These are phyloP conservation scores for Nesospiza acunhae DNA, from an alignment of 2,113 vertebrate species.

Conservation along the genomic window DNA sequence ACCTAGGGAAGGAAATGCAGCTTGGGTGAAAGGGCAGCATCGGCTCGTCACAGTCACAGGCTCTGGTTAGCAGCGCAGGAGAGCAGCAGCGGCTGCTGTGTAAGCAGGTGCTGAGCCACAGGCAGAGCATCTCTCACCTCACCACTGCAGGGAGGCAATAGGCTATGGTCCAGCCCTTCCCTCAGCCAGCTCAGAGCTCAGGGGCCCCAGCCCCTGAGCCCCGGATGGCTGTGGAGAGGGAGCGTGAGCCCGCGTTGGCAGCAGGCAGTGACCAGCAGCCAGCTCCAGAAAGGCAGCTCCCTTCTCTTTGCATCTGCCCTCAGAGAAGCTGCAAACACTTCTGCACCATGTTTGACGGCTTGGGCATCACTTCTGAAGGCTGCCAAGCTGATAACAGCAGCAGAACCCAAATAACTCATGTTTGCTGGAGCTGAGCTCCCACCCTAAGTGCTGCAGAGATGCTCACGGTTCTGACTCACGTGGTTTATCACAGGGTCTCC, in stretches of 20 bases:
- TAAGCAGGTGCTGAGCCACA: background rate
- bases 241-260: fast-evolving
- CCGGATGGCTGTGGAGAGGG: fast-evolving
- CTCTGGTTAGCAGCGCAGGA: background rate
- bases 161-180: background rate
- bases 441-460: background rate
- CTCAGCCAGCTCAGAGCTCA: background rate
- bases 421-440: background rate
- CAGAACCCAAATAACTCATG: background rate
- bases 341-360: background rate
- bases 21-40: background rate
- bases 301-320: background rate
- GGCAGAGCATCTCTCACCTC: background rate
- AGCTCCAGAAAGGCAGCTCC: background rate
- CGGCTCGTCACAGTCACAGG: fast-evolving
- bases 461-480: background rate
- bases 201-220: background rate
- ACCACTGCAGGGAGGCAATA: background rate
- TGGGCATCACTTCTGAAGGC: background rate
- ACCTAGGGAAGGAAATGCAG: background rate
- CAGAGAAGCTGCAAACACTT: background rate
- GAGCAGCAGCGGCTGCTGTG: fast-evolving
- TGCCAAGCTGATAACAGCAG: background rate
- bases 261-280: background rate
- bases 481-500: background rate